Conservation (phyloP, 2,888 invertebrate genomes). For the Trilocha varians region DNA sequence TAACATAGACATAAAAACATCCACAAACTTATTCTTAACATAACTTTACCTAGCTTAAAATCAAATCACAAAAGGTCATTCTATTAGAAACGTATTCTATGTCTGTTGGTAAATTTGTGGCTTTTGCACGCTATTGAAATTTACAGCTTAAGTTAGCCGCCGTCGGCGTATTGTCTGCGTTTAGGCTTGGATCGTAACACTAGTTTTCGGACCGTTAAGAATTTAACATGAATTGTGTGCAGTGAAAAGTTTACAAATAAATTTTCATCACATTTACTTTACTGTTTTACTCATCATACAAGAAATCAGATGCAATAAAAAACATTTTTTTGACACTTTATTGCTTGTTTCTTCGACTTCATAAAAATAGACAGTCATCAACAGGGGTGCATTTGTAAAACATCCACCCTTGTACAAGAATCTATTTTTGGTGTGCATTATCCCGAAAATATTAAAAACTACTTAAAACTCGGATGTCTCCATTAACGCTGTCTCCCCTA, state of each 20-base stretch:
- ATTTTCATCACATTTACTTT: background rate
- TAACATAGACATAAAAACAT: too few species aligned
- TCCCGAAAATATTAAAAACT: conserved; percentile 69
- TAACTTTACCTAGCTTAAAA: too few species aligned
- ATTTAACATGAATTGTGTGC: conserved; percentile 12
- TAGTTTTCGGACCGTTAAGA: conserved; percentile 22
- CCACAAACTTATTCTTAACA: too few species aligned
- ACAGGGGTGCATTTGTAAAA: conserved; percentile 27
- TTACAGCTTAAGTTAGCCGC: conserved; percentile 56
- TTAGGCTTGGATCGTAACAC: conserved; percentile 24
- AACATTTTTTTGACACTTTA: too few species aligned
- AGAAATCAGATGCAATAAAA: too few species aligned
- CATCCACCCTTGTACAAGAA: conserved; percentile 35
- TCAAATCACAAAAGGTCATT: too few species aligned
- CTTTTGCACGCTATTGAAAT: conserved; percentile 64
- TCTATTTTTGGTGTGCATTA: conserved; percentile 53
- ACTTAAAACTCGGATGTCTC: conserved; percentile 63
- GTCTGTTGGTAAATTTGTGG: conserved; percentile 64
- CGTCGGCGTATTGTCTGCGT: conserved; percentile 34
- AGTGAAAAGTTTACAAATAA: background rate
- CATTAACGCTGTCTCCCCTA: conserved; percentile 53
- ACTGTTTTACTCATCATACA: background rate
- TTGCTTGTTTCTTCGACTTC: background rate
- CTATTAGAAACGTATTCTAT: too few species aligned
- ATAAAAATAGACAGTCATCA: conserved; percentile 19